These are phyloP conservation scores for Pomatostomus ruficeps DNA, from an alignment of 2,113 vertebrate genomes.

Conservation along the genomic window DNA sequence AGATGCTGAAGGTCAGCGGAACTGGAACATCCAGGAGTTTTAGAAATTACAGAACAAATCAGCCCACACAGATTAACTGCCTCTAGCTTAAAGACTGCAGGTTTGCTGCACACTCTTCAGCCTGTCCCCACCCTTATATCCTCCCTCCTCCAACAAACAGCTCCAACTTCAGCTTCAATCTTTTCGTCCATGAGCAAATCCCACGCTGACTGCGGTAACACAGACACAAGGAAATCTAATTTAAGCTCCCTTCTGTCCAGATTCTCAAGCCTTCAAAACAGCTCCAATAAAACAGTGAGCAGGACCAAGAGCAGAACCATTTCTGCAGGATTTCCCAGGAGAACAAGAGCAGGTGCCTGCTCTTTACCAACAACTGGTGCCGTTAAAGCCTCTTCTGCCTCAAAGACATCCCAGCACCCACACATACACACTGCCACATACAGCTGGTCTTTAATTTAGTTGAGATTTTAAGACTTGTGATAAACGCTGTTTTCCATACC, in stretches of 20 bases:
- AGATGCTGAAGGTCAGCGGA: accelerated
- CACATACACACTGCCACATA: accelerated
- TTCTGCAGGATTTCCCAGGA: neutral
- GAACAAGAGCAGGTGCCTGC: neutral
- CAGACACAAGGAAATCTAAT: neutral
- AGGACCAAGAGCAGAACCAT: neutral
- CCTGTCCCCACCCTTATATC: neutral
- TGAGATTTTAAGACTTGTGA: neutral
- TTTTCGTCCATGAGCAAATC: accelerated
- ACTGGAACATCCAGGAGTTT: neutral
- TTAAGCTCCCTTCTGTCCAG: neutral
- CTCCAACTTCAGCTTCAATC: accelerated
- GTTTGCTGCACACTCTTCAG: neutral
- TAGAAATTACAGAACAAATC: neutral
- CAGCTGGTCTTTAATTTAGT: neutral
- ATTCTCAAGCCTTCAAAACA: neutral
- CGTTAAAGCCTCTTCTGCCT: neutral
- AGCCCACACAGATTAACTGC: accelerated
- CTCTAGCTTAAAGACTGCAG: neutral
- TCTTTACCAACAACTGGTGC: neutral
- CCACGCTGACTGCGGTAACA: accelerated
- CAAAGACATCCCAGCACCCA: neutral
- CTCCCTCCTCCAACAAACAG: neutral
- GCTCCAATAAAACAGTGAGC: neutral
- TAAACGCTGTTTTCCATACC: neutral